These are phyloP conservation scores for Phrynocephalus guinanensis DNA, from an alignment of 2,797 vertebrate species.

Conservation along the genomic window DNA sequence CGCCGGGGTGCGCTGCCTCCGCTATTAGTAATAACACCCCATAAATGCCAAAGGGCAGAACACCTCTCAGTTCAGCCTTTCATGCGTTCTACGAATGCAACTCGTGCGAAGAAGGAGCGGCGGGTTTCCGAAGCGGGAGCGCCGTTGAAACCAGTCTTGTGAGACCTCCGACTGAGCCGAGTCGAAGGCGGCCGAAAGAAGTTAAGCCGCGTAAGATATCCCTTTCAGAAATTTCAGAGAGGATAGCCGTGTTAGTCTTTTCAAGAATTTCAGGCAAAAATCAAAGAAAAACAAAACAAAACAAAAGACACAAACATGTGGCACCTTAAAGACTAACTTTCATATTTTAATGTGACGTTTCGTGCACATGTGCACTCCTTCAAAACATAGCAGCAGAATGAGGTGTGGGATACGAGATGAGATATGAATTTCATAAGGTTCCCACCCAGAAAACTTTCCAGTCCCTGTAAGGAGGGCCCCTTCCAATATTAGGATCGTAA, in stretches of 20 bases:
- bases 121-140: slow-evolving; percentile 17
- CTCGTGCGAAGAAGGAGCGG: slow-evolving; percentile 31
- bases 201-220: neutral
- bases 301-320: no score
- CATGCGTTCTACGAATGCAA: slow-evolving; percentile 44
- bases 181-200: slow-evolving; percentile 20
- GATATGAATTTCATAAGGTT: no score
- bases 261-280: neutral
- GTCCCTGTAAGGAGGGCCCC: neutral
- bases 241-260: no score
- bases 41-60: slow-evolving; percentile 12
- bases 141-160: slow-evolving; percentile 9
- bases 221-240: neutral
- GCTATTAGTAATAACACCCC: slow-evolving; percentile 22
- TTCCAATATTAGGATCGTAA: neutral
- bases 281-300: no score
- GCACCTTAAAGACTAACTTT: no score
- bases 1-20: slow-evolving; percentile 14
- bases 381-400: no score
- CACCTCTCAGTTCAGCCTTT: slow-evolving; percentile 24
- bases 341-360: no score
- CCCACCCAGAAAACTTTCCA: slow-evolving; percentile 9
- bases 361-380: no score
- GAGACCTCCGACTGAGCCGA: slow-evolving; percentile 37
- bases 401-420: no score